Percentiles rank a stretch among this genome's conserved stretches.
Evolutionary conservation across 2,888 invertebrate species (phyloP).

Genomic region (Elmis aenea): DNA sequence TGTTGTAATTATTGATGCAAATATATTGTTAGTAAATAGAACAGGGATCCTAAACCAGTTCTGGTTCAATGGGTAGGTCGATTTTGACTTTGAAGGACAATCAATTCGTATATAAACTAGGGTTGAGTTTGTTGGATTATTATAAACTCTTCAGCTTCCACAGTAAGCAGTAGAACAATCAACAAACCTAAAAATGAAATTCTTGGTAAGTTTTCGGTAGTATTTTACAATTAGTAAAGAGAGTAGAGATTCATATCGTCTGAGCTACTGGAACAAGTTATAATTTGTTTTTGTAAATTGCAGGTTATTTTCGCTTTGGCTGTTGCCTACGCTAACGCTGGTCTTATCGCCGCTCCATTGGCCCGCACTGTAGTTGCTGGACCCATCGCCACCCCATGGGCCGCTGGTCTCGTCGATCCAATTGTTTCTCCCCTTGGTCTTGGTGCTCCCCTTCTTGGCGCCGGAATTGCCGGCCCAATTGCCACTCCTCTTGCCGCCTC

Average conservation of each 20-base stretch:
- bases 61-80: too few relatives aligned
- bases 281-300: neutral
- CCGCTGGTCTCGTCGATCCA: conserved; percentile 7
- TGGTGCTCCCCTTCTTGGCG: neutral
- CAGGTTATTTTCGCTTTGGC: conserved; percentile 12
- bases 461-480: conserved; percentile 4
- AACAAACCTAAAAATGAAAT: conserved; percentile 10
- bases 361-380: conserved; percentile 7
- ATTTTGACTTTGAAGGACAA: conserved; percentile 10
- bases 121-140: conserved; percentile 4
- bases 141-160: conserved; percentile 10
- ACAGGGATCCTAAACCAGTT: too few relatives aligned
- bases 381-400: conserved; percentile 2
- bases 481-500: conserved; percentile 8
- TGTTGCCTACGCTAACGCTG: conserved; percentile 11
- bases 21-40: too few relatives aligned
- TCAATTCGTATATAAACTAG: conserved; percentile 12
- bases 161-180: conserved; percentile 6
- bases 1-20: too few relatives aligned
- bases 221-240: too few relatives aligned
- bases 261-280: too few relatives aligned
- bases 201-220: conserved; percentile 8
- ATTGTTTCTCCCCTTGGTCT: neutral
- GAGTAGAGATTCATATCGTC: too few relatives aligned
- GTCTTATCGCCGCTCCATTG: conserved; percentile 13